A percentile compares a stretch with the other conserved stretches of the same genome.
phyloP scores from a whole-genome alignment of 2,113 vertebrate genomes.

The Sturnira hondurensis region DNA sequence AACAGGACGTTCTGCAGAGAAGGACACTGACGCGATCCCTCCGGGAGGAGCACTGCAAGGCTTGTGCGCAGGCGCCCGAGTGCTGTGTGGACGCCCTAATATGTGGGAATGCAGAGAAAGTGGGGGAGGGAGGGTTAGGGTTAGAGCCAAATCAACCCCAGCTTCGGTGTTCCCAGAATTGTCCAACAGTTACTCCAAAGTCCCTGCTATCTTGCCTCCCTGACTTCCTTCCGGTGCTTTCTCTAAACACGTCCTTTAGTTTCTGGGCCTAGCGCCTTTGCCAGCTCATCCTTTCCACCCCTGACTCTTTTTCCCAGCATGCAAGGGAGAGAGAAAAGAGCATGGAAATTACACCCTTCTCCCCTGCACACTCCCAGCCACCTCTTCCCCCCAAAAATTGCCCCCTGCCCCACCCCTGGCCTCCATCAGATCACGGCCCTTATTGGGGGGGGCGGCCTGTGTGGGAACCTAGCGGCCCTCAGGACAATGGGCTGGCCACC shows the following conservation, averaged over 20 bases:
- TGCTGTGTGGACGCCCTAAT: rapidly evolving
- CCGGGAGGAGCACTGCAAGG: not conserved
- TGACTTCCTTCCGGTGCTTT: constrained; percentile 49
- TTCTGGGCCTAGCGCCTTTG: not conserved
- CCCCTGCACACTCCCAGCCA: too few relatives aligned
- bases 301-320: not conserved
- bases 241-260: not conserved
- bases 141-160: not conserved
- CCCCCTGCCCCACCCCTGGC: not conserved
- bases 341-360: not conserved
- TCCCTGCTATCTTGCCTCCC: not conserved
- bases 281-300: not conserved
- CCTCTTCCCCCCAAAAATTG: not conserved
- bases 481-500: constrained; percentile 11
- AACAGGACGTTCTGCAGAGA: not conserved
- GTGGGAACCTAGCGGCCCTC: constrained; percentile 40
- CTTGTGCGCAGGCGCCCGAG: too few relatives aligned
- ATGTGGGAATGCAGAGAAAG: not conserved
- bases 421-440: not conserved
- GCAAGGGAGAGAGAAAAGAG: rapidly evolving
- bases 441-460: constrained; percentile 16
- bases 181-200: not conserved
- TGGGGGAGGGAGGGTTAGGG: not conserved
- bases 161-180: constrained; percentile 40
- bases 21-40: not conserved